Conservation (phyloP, 37 sponge, comb jelly and placozoan species). For the Lycopodina hypogea region DNA sequence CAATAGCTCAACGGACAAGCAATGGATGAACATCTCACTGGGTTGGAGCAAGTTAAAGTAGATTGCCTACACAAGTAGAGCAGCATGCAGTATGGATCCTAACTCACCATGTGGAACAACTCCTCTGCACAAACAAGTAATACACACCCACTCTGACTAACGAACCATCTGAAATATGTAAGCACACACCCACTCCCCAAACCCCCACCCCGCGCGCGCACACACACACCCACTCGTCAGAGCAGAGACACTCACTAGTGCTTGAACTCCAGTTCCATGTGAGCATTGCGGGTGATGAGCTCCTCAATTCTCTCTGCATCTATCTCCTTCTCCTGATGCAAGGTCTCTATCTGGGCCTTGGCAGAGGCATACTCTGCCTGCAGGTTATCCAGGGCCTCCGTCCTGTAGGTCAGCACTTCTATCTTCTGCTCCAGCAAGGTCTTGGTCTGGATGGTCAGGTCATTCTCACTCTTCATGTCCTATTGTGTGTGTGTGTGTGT, state of each 20-base stretch:
- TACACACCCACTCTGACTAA: too few relatives aligned
- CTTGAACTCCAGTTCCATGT: conserved; percentile 67
- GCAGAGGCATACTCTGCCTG: conserved; percentile 53
- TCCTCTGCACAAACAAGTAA: too few relatives aligned
- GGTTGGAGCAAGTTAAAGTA: not conserved
- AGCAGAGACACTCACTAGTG: conserved; percentile 43
- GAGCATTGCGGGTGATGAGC: conserved; percentile 59
- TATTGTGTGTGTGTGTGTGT: too few relatives aligned
- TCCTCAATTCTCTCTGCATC: conserved; percentile 70
- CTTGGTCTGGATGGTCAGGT: conserved; percentile 85
- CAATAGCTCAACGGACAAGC: too few relatives aligned
- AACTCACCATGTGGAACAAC: too few relatives aligned
- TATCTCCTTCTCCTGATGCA: conserved; percentile 80
- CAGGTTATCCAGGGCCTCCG: conserved; percentile 64
- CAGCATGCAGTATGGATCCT: too few relatives aligned
- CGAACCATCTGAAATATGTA: too few relatives aligned
- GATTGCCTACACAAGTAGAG: too few relatives aligned
- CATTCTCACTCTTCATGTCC: conserved; percentile 72
- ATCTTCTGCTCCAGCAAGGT: conserved; percentile 84
- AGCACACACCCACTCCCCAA: too few relatives aligned
- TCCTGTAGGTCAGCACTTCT: conserved; percentile 29
- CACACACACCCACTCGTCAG: too few relatives aligned
- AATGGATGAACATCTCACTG: too few relatives aligned
- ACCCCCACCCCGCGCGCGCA: too few relatives aligned
- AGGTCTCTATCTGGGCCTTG: conserved; percentile 68